Base-by-base conservation (phyloP, 2,113 vertebrate species). In the Hucho hucho region DNA sequence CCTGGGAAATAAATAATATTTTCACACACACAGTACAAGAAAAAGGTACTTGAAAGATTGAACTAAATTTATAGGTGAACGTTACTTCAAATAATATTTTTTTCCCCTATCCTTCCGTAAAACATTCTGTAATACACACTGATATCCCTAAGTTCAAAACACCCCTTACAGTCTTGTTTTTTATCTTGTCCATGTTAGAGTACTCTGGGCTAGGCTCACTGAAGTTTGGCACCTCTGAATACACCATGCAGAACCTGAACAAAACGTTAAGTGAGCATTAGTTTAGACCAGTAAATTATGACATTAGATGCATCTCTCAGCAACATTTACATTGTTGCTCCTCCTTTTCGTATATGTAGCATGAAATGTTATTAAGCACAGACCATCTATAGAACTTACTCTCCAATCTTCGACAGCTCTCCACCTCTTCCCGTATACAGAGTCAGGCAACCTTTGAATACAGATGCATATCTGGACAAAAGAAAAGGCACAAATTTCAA, bases 181-280 rank as follows among this genome's bases (percentile, higher is more conserved):
- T 72, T 28, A 53, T 61, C 76, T 93, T 92, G 32, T 92, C 74
- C 59, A 91, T 82, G 69, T 93, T 61, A 22, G n/a, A 22, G n/a
- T 61, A 94, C 58, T 95, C 95, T 5, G 94, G 92, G 71, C 93
- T 95, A 32, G 95, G 93, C 75, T 95, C 95, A 73, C 93, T 95
- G 83, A 95, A 95, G 86, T 95, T 95, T 58, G 94, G 94, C 78
- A 94, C 91, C 82, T 95, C 94, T 1, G 95, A 95, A 78, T 95
- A 95, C 64, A 94, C 92, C 95, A 95, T 95, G 74, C 94, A 95
- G 88, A 95, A 95, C 86, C 95, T 95, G 79, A 29, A 74, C 71
- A 1, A 72, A 53, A 22, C 24, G 26, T 20, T 64, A 46, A 37
- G 46, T 16, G 13, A 13, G 3, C 58, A 61, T 61, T 61, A 9